These are phyloP conservation scores for Peribatodes rhomboidaria DNA, from an alignment of 2,888 invertebrate genomes.

Conservation along the genomic window DNA sequence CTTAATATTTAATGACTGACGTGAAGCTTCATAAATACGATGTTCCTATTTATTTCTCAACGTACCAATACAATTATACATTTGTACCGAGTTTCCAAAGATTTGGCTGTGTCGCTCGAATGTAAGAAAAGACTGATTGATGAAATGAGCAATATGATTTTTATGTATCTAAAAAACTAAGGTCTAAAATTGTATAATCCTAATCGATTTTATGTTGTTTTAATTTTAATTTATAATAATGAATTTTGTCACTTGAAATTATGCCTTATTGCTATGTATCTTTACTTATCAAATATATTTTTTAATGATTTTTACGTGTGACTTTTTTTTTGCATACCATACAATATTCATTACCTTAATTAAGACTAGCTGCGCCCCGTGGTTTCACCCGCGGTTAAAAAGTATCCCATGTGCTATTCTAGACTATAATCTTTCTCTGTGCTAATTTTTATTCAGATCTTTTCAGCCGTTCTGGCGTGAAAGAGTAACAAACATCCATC, in stretches of 20 bases:
- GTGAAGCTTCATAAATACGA: slow-evolving; percentile 17
- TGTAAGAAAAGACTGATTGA: slow-evolving; percentile 73
- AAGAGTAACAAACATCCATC: too few relatives aligned
- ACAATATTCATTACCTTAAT: background rate
- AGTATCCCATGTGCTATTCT: too few relatives aligned
- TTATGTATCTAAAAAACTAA: slow-evolving; percentile 12
- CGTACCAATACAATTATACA: background rate
- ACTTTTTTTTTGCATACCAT: background rate
- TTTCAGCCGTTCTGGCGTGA: too few relatives aligned
- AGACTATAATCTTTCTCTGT: too few relatives aligned
- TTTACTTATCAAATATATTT: slow-evolving; percentile 40
- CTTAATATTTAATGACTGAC: slow-evolving; percentile 10
- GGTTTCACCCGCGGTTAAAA: too few relatives aligned
- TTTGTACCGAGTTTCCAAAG: slow-evolving; percentile 67
- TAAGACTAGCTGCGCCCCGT: too few relatives aligned
- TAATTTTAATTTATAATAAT: slow-evolving; percentile 40
- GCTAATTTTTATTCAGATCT: too few relatives aligned
- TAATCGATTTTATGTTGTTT: slow-evolving; percentile 35
- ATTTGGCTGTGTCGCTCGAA: slow-evolving; percentile 77
- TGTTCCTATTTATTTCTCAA: slow-evolving; percentile 18
- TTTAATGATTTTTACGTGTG: slow-evolving; percentile 39
- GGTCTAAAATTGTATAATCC: slow-evolving; percentile 24
- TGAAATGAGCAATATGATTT: slow-evolving; percentile 40
- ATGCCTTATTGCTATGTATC: slow-evolving; percentile 35
- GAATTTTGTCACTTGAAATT: slow-evolving; percentile 35